Conservation (phyloP, 2,113 vertebrate genomes). For the Serinus canaria region DNA sequence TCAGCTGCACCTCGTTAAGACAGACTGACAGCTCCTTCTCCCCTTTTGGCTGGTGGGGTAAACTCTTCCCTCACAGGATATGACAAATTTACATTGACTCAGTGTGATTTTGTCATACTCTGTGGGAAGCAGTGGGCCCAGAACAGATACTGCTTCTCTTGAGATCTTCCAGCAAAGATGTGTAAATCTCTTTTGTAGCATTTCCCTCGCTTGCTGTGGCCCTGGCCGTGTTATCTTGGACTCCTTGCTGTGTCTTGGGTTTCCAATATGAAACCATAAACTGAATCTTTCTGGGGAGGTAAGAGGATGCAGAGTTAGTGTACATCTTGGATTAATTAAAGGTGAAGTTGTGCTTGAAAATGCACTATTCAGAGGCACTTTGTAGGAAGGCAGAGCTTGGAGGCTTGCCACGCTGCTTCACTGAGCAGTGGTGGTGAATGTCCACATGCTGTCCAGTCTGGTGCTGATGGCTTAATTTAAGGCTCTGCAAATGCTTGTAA, state of each 20-base stretch:
- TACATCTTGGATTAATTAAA: background rate
- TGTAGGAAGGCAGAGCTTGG: background rate
- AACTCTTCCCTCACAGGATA: background rate
- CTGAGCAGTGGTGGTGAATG: background rate
- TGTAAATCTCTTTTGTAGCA: background rate
- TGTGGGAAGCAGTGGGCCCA: background rate
- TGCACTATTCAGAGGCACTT: background rate
- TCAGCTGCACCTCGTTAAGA: background rate
- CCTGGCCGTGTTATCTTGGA: rapidly evolving
- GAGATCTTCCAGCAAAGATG: background rate
- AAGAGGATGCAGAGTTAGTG: background rate
- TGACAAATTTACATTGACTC: background rate
- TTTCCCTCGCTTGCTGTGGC: background rate
- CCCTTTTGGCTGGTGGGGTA: background rate
- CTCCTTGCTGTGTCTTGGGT: background rate
- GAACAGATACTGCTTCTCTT: background rate
- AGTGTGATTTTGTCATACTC: background rate
- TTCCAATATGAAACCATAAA: background rate
- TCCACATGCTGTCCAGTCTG: background rate
- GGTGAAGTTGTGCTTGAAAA: background rate
- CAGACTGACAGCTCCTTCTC: background rate
- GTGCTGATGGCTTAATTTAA: constrained; percentile 33
- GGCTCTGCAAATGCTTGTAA: background rate
- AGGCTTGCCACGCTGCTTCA: rapidly evolving
- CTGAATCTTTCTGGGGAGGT: background rate